Percentiles rank a stretch among this genome's conserved stretches.
Evolutionary conservation across 2,797 vertebrate species (phyloP).

Genomic region (Pteropus rufus): DNA sequence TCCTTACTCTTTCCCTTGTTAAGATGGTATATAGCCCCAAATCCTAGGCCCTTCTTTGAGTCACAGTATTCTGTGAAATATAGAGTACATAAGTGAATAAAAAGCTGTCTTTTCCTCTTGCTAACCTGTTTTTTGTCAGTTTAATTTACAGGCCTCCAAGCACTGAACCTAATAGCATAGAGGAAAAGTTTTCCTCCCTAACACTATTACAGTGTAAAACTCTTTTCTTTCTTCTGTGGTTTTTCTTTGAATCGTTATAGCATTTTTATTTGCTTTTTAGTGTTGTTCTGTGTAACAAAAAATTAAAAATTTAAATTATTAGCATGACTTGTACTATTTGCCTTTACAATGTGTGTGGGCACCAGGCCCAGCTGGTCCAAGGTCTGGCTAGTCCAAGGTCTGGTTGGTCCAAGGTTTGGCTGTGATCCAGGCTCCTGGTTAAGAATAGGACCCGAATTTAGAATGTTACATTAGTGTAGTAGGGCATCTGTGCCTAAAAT

Average conservation of each 20-base stretch:
- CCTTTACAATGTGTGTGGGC: background rate
- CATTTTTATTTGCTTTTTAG: background rate
- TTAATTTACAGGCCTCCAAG: background rate
- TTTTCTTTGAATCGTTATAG: background rate
- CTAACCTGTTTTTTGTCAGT: background rate
- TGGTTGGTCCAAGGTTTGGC: no score
- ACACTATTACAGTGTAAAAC: background rate
- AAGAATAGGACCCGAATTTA: no score
- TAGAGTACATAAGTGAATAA: background rate
- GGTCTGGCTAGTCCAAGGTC: no score
- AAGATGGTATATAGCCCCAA: background rate
- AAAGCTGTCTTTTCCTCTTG: background rate
- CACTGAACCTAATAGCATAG: background rate
- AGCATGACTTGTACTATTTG: background rate
- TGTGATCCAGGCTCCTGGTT: no score
- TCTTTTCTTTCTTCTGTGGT: background rate
- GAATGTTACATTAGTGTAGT: no score
- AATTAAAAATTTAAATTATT: conserved; percentile 17
- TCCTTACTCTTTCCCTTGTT: background rate
- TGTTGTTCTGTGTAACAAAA: background rate
- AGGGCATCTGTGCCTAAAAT: no score
- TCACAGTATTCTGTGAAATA: background rate
- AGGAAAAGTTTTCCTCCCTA: background rate
- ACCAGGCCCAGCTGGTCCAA: no score
- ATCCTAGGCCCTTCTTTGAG: background rate